Percentiles rank a stretch among this genome's conserved stretches.
These are phyloP conservation scores for Platanista minor DNA, from an alignment of 2,113 vertebrate species.

Conservation along the genomic window DNA sequence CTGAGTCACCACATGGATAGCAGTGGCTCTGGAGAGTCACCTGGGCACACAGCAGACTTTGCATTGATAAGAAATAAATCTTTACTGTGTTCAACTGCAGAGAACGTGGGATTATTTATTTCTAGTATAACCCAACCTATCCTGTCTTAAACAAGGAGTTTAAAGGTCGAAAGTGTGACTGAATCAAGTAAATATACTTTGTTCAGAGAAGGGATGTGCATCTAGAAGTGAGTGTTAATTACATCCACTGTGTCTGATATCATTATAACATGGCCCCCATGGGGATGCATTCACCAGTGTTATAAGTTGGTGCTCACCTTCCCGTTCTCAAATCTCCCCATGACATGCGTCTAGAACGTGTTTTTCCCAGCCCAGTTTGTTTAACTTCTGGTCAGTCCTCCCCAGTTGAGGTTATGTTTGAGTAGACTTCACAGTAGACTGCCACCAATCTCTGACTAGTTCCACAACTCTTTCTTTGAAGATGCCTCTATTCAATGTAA, in stretches of 20 bases:
- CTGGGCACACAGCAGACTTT: neutral
- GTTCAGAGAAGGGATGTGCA: neutral
- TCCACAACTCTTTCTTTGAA: neutral
- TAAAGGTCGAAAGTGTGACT: neutral
- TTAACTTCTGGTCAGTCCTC: neutral
- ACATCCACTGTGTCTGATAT: neutral
- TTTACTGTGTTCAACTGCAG: neutral
- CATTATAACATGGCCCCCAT: neutral
- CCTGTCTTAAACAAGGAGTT: neutral
- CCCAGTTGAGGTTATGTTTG: neutral
- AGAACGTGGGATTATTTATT: neutral
- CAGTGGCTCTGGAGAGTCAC: neutral
- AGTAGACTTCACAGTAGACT: neutral
- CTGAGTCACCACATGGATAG: neutral
- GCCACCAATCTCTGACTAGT: neutral
- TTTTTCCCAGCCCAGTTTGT: neutral
- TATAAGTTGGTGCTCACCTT: neutral
- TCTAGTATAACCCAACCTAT: neutral
- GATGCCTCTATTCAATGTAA: neutral
- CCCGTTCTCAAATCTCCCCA: neutral
- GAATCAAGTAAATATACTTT: neutral
- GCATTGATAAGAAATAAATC: neutral
- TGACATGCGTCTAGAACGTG: neutral
- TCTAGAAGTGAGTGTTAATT: neutral
- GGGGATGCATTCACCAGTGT: neutral